Conservation (phyloP, 2,888 invertebrate genomes). For the Cataglyphis altisquamis region DNA sequence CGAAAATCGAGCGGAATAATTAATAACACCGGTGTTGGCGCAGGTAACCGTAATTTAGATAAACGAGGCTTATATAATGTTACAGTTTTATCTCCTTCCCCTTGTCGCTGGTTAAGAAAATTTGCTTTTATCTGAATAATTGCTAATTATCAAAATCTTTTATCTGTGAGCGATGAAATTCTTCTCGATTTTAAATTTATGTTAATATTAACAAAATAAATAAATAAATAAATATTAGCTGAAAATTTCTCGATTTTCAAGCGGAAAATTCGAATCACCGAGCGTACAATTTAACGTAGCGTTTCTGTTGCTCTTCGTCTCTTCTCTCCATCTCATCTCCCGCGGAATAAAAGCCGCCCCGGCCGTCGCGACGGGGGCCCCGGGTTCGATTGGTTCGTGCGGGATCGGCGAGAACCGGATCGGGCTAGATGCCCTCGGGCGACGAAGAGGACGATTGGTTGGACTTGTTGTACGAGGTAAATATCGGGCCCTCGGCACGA, state of each 20-base stretch:
- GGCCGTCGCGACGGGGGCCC: conserved; percentile 23
- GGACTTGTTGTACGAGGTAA: conserved; percentile 38
- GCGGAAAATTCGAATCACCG: background rate
- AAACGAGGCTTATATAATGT: background rate
- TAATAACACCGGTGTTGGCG: background rate
- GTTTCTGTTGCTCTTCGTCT: conserved; percentile 30
- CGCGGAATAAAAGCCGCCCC: conserved; percentile 7
- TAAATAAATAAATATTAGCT: background rate
- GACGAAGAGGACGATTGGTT: conserved; percentile 59
- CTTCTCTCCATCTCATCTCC: conserved; percentile 36
- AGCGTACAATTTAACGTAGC: conserved; percentile 40
- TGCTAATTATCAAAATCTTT: background rate
- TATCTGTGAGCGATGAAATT: background rate
- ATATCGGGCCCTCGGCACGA: conserved; percentile 61
- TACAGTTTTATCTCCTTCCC: background rate
- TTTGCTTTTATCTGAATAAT: background rate
- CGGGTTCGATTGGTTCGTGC: conserved; percentile 71
- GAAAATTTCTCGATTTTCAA: background rate
- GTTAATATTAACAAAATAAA: no score
- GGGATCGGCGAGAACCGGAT: conserved; percentile 75
- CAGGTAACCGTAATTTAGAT: background rate
- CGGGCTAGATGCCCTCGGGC: conserved; percentile 66
- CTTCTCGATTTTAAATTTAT: background rate
- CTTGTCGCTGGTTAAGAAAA: background rate
- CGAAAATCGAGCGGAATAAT: conserved; percentile 22